Conservation (phyloP, 2,888 invertebrate genomes). For the Asteroscopus sphinx region DNA sequence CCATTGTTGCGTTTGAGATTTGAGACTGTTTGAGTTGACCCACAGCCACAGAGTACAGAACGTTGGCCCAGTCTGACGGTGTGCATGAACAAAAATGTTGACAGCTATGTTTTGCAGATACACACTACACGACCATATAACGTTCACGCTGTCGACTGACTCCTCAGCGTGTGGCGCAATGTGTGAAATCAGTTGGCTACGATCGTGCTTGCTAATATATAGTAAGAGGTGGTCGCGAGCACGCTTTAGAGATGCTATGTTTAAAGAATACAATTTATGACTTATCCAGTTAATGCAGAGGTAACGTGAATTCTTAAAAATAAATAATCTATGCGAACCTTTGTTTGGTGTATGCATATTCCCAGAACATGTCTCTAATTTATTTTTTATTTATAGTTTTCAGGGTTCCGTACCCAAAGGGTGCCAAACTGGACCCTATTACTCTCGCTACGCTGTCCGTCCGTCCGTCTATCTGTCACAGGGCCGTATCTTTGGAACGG, state of each 20-base stretch:
- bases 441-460: no score
- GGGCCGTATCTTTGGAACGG: no score
- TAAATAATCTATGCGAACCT: conserved; percentile 10
- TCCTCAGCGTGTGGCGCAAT: conserved; percentile 19
- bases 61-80: conserved; percentile 9
- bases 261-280: no score
- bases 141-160: conserved; percentile 15
- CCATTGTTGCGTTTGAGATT: conserved; percentile 77
- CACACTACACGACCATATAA: conserved; percentile 14
- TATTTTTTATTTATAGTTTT: no score
- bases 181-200: conserved; percentile 30
- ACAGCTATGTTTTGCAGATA: conserved; percentile 10
- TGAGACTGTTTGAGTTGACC: no score
- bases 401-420: no score
- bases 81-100: no score
- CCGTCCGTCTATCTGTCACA: no score
- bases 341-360: no score
- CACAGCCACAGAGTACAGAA: no score
- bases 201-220: conserved; percentile 35
- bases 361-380: no score
- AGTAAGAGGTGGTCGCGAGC: conserved; percentile 20
- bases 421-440: no score
- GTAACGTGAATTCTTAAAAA: conserved; percentile 14
- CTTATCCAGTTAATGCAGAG: conserved; percentile 41
- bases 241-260: not conserved